Base-by-base conservation (phyloP, 2,797 vertebrate genomes). In the Pteronotus mesoamericanus region DNA sequence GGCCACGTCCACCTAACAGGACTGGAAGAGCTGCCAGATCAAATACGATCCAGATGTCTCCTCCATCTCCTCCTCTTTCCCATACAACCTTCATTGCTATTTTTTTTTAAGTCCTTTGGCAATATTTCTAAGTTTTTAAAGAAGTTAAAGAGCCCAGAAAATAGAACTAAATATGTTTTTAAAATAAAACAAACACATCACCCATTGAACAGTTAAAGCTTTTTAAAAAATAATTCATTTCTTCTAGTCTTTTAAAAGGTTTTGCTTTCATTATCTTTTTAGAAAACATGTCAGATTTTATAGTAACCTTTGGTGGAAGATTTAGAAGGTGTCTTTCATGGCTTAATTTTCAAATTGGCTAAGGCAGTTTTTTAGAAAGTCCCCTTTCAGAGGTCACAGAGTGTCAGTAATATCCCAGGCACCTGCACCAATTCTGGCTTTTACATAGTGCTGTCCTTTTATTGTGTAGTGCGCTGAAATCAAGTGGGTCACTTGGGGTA, bases 21-120 rank as follows among this genome's bases (percentile, higher is more conserved):
- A 11, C 15, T 82, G 0, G 80, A 87, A 37, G 74, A 57, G 75
- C 72, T 86, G 68, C 44, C 72, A 79, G 83, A 96, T 51, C 34
- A 94, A 97, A 97, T 9, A 0, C 61, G 57, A 86, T 93, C 95
- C 97, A 97, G 91, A 88, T 92, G 74, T 90, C 77, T 96, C 8
- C 22, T 57, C 29, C n/a, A 34, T 57, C 80, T 93, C 92, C 94
- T 72, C 3, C 85, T 88, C 95, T 97, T 72, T 78, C 16, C 86
- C 22, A 46, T 79, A 95, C 74, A 91, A 68, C 9, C 89, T 92
- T 89, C 84, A 24, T 51, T 0, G 7, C 93, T 87, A 86, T 59
- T 77, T 90, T 96, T 94, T n/a, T n/a, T n/a, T n/a, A n/a, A n/a
- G 89, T 96, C 92, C 89, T 0, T 48, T 89, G 93, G 39, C 51